Evolutionary conservation across 2,797 vertebrate genomes (phyloP), one percentile per base, ranked within the genome.

Genomic region (Rachycentron canadum): DNA sequence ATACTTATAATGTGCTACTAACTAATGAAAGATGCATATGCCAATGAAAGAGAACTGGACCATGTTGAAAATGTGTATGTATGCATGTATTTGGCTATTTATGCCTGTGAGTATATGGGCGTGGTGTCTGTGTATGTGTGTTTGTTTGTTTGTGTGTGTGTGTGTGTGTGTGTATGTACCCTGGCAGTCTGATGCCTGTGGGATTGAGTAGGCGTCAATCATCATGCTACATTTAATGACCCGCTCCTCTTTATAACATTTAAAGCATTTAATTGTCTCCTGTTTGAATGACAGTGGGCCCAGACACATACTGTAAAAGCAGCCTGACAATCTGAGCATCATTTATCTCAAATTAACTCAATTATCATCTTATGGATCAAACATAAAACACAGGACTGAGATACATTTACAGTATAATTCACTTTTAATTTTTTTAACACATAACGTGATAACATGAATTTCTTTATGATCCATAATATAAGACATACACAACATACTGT

Each of bases 1-100:
- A 84, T 86, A 76, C 16, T 74, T 86, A 74, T 82, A 63, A 88
- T 86, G 69, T 89, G 69, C 85, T 93, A 91, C 92, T 94, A 95
- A 93, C 92, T n/a, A 83, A 83, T 72, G 62, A 83, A 57, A 78
- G 69, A 74, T 66, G 49, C 41, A 68, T 47, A 84, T 77, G 88
- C 73, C 82, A 83, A 85, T 83, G 85, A 87, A 66, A 72, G 81
- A 81, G 58, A 88, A 82, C 81, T 78, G 81, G 83, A 82, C 25
- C 56, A 55, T 71, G 67, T 30, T 65, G 43, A 76, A 53, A 66
- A 26, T 53, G 59, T 61, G 67, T 53, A 25, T 56, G 64, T 60
- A 61, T 47, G 57, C 68, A 6, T 79, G 66, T 57, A 17, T 30
- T 47, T 40, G 10, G 55, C 30, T 66, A 50, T 55, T 53, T 62